Percentiles rank a stretch among this genome's conserved stretches.
Conservation (phyloP, 2,888 invertebrate genomes). For the Limnephilus auricula region DNA sequence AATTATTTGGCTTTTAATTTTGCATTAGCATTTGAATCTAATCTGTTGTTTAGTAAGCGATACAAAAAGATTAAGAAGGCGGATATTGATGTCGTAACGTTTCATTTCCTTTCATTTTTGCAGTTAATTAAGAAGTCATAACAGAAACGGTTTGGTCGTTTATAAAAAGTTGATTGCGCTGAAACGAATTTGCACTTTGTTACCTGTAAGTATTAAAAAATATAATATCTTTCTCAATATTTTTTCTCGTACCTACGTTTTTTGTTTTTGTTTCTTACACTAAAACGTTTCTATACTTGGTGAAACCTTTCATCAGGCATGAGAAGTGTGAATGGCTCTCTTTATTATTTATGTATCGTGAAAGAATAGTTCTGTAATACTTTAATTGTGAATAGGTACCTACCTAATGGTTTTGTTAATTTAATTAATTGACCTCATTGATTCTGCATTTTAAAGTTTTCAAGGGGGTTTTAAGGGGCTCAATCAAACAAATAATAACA, state of each 20-base stretch:
- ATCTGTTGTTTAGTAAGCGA: not conserved
- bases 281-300: not conserved
- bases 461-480: too few relatives aligned
- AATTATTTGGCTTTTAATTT: slow-evolving; percentile 20
- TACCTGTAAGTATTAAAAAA: not conserved
- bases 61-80: not conserved
- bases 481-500: too few relatives aligned
- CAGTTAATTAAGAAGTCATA: not conserved
- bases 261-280: not conserved
- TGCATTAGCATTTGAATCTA: slow-evolving; percentile 11
- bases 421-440: not conserved
- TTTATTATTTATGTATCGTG: not conserved
- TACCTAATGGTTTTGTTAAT: not conserved
- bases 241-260: not conserved
- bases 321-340: not conserved
- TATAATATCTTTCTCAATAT: not conserved
- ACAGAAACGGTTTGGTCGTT: not conserved
- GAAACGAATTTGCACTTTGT: not conserved
- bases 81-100: not conserved
- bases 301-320: not conserved
- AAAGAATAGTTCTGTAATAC: not conserved
- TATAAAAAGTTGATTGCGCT: not conserved
- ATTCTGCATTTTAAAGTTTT: too few relatives aligned
- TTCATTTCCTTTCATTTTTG: slow-evolving; percentile 14
- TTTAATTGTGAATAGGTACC: not conserved